phyloP scores from a whole-genome alignment of 2,113 vertebrate genomes.

The Phalacrocorax aristotelis region DNA sequence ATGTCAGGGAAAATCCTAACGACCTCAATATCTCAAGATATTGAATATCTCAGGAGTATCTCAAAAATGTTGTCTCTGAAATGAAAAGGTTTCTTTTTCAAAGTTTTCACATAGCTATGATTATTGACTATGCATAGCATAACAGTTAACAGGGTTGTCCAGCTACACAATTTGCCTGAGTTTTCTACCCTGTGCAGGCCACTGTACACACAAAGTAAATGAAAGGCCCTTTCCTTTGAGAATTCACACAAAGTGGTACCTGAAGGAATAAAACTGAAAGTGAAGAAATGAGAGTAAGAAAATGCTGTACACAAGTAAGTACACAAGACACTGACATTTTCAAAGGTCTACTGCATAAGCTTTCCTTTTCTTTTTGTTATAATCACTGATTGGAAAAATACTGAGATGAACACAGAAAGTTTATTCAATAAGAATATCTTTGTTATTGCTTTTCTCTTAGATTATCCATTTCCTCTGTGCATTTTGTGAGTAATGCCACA shows the following conservation, averaged over 20 bases:
- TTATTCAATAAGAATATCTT: slow-evolving; percentile 7
- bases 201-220: accelerated
- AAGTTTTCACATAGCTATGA: accelerated
- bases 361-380: background rate
- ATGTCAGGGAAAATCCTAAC: background rate
- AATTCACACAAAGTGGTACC: background rate
- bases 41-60: background rate
- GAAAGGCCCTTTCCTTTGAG: background rate
- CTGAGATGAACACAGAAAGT: background rate
- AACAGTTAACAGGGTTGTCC: background rate
- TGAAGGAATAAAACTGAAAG: background rate
- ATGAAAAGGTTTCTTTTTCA: background rate
- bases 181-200: background rate
- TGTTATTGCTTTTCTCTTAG: slow-evolving; percentile 11
- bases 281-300: background rate
- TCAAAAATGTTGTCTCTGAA: background rate
- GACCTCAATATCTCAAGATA: background rate
- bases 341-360: background rate
- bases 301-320: background rate
- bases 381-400: background rate
- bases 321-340: background rate
- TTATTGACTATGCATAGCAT: background rate
- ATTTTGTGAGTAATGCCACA: background rate
- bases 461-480: background rate
- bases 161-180: background rate